phyloP scores from a whole-genome alignment of 1,140 invertebrate genomes.

The Zaprionus davidi region DNA sequence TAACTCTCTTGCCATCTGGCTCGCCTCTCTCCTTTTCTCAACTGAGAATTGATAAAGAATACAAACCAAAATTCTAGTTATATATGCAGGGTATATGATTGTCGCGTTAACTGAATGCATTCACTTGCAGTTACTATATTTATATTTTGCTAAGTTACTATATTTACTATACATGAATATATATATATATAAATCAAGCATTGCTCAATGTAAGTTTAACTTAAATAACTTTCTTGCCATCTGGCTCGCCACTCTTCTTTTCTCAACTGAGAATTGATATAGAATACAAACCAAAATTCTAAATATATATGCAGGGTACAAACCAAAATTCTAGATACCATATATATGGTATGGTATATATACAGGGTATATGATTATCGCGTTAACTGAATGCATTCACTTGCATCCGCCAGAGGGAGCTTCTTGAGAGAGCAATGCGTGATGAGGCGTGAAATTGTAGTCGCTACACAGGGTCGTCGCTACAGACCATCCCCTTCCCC shows the following conservation, averaged over 20 bases:
- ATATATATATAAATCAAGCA: no score
- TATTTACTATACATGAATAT: no score
- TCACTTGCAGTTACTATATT: no score
- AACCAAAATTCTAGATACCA: not conserved
- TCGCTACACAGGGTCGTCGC: not conserved
- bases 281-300: no score
- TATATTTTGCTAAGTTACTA: no score
- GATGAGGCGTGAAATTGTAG: conserved; percentile 14
- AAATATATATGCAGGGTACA: not conserved
- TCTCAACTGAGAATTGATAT: not conserved
- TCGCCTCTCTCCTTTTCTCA: no score
- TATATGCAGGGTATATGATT: not conserved
- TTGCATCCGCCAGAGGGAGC: not conserved
- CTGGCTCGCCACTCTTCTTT: no score
- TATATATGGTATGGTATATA: no score
- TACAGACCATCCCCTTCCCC: not conserved
- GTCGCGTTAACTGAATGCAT: not conserved
- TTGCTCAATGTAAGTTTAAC: no score
- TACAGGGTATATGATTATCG: conserved; percentile 1
- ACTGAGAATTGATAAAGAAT: not conserved
- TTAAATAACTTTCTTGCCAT: no score
- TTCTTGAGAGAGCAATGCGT: not conserved
- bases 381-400: not conserved
- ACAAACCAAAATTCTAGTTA: not conserved
- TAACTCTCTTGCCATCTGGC: no score